Evolutionary conservation across 2,888 invertebrate genomes (phyloP), one percentile per base, ranked within the genome.

Genomic region (Scaptomyza reducta): DNA sequence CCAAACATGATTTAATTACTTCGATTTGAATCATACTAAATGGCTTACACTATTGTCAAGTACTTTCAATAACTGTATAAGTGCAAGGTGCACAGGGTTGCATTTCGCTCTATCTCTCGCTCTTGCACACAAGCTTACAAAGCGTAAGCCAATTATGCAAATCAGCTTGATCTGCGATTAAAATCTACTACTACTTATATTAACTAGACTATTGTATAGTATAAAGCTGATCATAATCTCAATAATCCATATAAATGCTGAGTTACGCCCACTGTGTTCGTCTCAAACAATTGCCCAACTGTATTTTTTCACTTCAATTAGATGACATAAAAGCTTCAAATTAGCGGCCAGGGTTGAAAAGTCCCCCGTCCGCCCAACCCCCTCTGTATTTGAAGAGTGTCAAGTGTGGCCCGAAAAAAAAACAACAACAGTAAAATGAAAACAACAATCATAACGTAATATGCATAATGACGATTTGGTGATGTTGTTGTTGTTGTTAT

Each of bases 291-390:
- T 58, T 58, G 78, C 59, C 73, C 70, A 47, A 74, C 68, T 68
- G 74, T 73, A 63, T 73, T 61, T 58, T 31, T 31, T 57, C 62
- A 71, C 74, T 72, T 79, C 86, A 75, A 75, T 82, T 87, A 81
- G 68, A 51, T 56, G 58, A 46, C 68, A 87, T 87, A 87, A 85
- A 80, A 67, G 86, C 78, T 59, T 38, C 65, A 78, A 81, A 81
- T 81, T 87, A 81, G 53, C 82, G 29, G 45, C 47, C 33, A 79
- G 71, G 78, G 47, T 68, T 55, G 51, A 63, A 44, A 33, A 13
- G 1, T 31, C 18, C 33, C 14, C 35, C n/a, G n/a, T n/a, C n/a
- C n/a, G n/a, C 25, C 25, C 25, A 25, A 25, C 25, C 25, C 25
- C 5, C 25, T 25, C 25, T 25, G 2, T 25, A 25, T 25, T 70